Percentiles rank a stretch among this genome's conserved stretches.
Evolutionary conservation across 2,888 invertebrate genomes (phyloP).

Genomic region (Bugulina stolonifera): DNA sequence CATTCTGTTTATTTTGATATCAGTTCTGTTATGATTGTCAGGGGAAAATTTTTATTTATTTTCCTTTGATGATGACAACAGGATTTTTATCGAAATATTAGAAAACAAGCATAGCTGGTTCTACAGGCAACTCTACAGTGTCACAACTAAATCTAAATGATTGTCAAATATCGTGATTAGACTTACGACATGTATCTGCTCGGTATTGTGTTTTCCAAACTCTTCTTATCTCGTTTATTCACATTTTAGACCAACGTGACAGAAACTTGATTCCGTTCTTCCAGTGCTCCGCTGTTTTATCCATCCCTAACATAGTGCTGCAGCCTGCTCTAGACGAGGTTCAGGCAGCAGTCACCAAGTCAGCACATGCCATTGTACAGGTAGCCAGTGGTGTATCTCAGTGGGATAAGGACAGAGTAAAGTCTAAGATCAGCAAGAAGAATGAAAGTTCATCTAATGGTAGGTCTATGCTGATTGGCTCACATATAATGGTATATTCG

Average conservation of each 20-base stretch:
- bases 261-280: constrained; percentile 56
- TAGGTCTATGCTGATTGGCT: not conserved
- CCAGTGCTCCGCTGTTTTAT: constrained; percentile 64
- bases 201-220: no score
- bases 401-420: constrained; percentile 69
- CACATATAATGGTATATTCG: not conserved
- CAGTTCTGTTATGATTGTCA: no score
- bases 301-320: constrained; percentile 53
- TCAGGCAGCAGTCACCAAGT: constrained; percentile 63
- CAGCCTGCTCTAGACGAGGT: constrained; percentile 63
- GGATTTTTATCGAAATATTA: no score
- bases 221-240: no score
- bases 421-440: constrained; percentile 13
- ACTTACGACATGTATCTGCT: no score
- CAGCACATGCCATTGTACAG: constrained; percentile 65
- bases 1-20: no score
- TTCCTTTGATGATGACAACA: no score
- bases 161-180: no score
- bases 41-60: no score
- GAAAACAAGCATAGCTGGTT: no score
- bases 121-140: no score
- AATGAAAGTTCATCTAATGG: constrained; percentile 6
- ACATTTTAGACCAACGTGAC: constrained; percentile 12
- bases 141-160: no score
- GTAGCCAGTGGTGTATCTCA: constrained; percentile 67